These are phyloP conservation scores for Aphidius colemani DNA, from an alignment of 2,888 invertebrate species.

Conservation along the genomic window DNA sequence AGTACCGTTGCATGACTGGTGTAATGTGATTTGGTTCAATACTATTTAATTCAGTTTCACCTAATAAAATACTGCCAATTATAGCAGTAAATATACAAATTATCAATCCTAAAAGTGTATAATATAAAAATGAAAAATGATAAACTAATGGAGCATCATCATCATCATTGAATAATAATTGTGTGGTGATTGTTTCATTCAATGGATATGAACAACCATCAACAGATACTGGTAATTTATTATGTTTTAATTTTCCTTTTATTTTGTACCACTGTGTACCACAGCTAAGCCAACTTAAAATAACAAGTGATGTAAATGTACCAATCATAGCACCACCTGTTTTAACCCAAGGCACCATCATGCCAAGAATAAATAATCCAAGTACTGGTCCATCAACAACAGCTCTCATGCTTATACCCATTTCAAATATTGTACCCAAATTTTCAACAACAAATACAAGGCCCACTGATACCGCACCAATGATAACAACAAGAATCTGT, in stretches of 20 bases:
- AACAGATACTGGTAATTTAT: conserved; percentile 38
- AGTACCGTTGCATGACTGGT: conserved; percentile 62
- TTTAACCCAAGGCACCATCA: conserved; percentile 70
- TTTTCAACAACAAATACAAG: conserved; percentile 68
- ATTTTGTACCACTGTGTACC: conserved; percentile 47
- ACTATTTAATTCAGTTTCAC: conserved; percentile 63
- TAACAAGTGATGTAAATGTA: conserved; percentile 44
- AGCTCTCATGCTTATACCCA: conserved; percentile 66
- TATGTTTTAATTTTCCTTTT: conserved; percentile 36
- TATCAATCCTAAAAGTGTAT: conserved; percentile 67
- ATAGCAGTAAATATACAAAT: conserved; percentile 67
- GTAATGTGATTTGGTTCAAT: conserved; percentile 67
- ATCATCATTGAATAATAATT: conserved; percentile 33
- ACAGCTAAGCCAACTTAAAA: conserved; percentile 46
- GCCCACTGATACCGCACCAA: conserved; percentile 62
- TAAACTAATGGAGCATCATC: conserved; percentile 63
- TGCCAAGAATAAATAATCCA: conserved; percentile 72
- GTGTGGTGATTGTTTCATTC: conserved; percentile 37
- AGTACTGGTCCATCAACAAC: conserved; percentile 71
- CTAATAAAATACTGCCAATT: conserved; percentile 67
- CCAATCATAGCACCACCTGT: conserved; percentile 67
- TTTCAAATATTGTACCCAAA: conserved; percentile 71
- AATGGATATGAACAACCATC: conserved; percentile 40
- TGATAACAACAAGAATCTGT: conserved; percentile 62
- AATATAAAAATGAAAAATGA: conserved; percentile 72